Evolutionary conservation across 2,113 vertebrate species (phyloP), one percentile per base, ranked within the genome.

Genomic region (Chunga burmeisteri): DNA sequence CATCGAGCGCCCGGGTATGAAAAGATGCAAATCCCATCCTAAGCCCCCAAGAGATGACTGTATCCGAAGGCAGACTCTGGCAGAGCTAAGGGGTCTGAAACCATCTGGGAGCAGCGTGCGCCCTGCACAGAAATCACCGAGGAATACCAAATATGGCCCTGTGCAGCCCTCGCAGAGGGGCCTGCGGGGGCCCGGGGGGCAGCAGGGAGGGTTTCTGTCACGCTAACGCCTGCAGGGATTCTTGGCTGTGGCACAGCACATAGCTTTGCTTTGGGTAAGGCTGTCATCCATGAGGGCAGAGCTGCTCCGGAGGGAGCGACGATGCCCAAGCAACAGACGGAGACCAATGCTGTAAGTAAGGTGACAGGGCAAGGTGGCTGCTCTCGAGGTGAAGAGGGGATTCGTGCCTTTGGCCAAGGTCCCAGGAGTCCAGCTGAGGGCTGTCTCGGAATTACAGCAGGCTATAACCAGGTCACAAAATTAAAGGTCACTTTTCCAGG

Each of bases 261-360:
- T 10, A 6, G 38, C 58, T 63, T 8, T 49, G 53, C 59, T 7
- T n/a, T 9, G 81, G 73, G 65, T 19, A n/a, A 16, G n/a, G 59
- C 59, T 71, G 67, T 3, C 80, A 4, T 5, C 2, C 3, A 0
- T 6, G 13, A 47, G 68, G 55, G 50, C 88, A 79, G 78, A 79
- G 74, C 40, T 2, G 42, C 46, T 47, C 50, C 13, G 10, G 9
- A 14, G 50, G 22, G 38, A 81, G 82, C 13, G 2, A 2, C 6
- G 52, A 2, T 38, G 78, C 49, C 42, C 29, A 19, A 26, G 78
- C 36, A 47, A 0, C 21, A 10, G 55, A 50, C 7, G 2, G 49
- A 52, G n/a, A 38, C 2, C 40, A 0, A 0, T 1, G 30, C 16
- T 11, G 13, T 16, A 3, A 4, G 22, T 11, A 15, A 18, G 61